These are phyloP conservation scores for Hedya salicella DNA, from an alignment of 2,888 invertebrate genomes.

Conservation along the genomic window DNA sequence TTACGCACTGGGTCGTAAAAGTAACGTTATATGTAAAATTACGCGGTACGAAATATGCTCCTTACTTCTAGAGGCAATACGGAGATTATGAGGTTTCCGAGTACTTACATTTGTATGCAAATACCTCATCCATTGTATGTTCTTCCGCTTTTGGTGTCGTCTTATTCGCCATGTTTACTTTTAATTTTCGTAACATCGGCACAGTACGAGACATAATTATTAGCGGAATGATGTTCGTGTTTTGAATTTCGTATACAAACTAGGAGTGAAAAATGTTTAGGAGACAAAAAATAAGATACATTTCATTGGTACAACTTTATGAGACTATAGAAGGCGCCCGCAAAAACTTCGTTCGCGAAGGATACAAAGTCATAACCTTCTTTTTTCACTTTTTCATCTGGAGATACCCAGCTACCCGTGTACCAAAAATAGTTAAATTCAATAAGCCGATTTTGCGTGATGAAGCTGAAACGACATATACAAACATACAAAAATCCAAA, in stretches of 20 bases:
- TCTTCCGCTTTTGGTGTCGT: background rate
- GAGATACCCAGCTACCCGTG: too few relatives aligned
- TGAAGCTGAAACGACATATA: too few relatives aligned
- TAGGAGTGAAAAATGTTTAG: too few relatives aligned
- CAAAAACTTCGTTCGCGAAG: too few relatives aligned
- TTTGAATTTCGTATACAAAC: background rate
- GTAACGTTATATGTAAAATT: slow-evolving; percentile 16
- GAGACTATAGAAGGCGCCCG: too few relatives aligned
- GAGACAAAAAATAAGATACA: too few relatives aligned
- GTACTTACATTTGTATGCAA: slow-evolving; percentile 30
- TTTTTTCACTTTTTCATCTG: too few relatives aligned
- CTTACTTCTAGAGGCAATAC: slow-evolving; percentile 23
- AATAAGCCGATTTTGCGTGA: too few relatives aligned
- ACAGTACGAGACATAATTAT: background rate
- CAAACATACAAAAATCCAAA: too few relatives aligned
- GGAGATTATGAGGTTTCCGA: slow-evolving; percentile 24
- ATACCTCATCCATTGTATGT: slow-evolving; percentile 6
- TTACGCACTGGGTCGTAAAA: slow-evolving; percentile 31
- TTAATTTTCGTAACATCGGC: background rate
- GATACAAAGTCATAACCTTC: too few relatives aligned
- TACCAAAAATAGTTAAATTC: too few relatives aligned
- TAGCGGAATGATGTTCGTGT: background rate
- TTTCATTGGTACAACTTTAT: too few relatives aligned
- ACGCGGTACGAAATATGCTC: slow-evolving; percentile 22
- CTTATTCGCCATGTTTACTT: background rate